Conservation (phyloP, 2,797 vertebrate genomes). For the Margarornis squamiger region DNA sequence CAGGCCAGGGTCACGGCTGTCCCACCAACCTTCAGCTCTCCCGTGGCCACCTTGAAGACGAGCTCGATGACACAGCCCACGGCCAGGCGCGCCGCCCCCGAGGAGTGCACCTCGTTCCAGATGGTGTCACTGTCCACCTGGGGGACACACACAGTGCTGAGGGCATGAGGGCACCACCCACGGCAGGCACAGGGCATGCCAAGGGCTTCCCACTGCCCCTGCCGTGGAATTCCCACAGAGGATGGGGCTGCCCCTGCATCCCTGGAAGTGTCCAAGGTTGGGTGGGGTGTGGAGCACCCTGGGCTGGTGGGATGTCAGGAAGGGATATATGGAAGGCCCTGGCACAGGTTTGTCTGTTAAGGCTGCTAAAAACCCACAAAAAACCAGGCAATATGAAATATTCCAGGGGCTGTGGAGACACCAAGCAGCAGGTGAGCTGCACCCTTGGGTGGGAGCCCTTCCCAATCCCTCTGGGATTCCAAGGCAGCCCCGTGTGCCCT, state of each 20-base stretch:
- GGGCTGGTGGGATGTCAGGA: not conserved
- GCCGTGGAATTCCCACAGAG: not conserved
- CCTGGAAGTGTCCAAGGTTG: not conserved
- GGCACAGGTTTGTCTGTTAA: not conserved
- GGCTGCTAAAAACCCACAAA: not conserved
- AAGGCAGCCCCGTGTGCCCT: not conserved
- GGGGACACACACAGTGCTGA: not conserved
- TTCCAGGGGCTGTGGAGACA: not conserved
- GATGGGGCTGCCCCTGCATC: not conserved
- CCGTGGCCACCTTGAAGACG: constrained; percentile 93
- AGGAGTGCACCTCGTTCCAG: constrained; percentile 97
- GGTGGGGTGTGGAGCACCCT: not conserved
- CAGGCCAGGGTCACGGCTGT: not conserved
- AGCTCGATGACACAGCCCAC: constrained; percentile 96
- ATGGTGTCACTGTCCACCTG: constrained; percentile 99
- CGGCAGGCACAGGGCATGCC: too few relatives aligned
- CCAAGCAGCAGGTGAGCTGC: not conserved
- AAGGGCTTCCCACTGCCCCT: too few relatives aligned
- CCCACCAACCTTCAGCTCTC: constrained; percentile 90
- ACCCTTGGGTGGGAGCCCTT: too few relatives aligned
- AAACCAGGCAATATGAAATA: not conserved
- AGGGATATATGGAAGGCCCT: not conserved
- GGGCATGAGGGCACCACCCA: too few relatives aligned
- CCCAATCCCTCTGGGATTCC: too few relatives aligned
- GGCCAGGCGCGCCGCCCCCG: constrained; percentile 91